phyloP scores from a whole-genome alignment of 2,797 vertebrate genomes.

The Acomys russatus region DNA sequence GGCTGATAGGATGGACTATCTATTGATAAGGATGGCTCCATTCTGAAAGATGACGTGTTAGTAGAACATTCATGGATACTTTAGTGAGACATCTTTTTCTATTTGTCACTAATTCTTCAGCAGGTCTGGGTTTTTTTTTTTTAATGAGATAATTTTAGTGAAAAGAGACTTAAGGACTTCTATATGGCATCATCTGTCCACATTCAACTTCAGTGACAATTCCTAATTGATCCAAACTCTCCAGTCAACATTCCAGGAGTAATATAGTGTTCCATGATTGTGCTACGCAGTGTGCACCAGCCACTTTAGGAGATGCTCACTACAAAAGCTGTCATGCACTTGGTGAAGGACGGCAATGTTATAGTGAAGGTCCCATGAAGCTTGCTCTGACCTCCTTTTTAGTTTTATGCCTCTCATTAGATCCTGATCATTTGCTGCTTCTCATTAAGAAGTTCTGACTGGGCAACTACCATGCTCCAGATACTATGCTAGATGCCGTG shows the following conservation, averaged over 20 bases:
- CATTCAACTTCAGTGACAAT: slow-evolving; percentile 20
- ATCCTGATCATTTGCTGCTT: neutral
- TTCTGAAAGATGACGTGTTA: neutral
- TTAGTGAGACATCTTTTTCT: slow-evolving; percentile 57
- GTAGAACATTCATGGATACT: slow-evolving; percentile 15
- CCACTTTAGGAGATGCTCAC: neutral
- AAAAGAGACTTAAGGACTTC: slow-evolving; percentile 57
- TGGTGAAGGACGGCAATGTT: neutral
- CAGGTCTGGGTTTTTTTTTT: slow-evolving; percentile 52
- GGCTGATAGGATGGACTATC: neutral
- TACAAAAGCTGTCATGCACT: neutral
- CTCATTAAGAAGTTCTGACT: slow-evolving; percentile 12
- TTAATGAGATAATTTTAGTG: slow-evolving; percentile 40
- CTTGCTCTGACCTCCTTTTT: neutral
- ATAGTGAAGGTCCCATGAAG: neutral
- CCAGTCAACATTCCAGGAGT: neutral
- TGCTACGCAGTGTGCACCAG: neutral
- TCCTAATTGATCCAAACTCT: slow-evolving; percentile 43
- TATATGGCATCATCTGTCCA: slow-evolving; percentile 29
- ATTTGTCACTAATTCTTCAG: slow-evolving; percentile 59
- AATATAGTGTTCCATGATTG: neutral
- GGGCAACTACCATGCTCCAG: neutral
- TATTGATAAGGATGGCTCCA: neutral
- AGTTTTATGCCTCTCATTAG: neutral
- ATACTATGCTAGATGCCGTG: neutral